phyloP scores from a whole-genome alignment of 2,888 invertebrate genomes.

The Athripsodes cinereus region DNA sequence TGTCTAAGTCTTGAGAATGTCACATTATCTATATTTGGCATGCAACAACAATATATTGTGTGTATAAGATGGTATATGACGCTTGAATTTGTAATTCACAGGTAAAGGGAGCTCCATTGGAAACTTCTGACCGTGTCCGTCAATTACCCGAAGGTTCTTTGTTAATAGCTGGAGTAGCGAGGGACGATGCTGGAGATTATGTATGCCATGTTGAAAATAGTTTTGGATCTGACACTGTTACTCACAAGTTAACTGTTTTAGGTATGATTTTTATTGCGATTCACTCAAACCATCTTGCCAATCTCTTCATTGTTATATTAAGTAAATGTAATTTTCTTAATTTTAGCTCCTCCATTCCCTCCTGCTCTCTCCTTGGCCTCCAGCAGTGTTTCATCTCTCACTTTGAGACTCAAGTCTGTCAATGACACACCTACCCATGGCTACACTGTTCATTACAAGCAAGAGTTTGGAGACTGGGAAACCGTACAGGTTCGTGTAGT shows the following conservation, averaged over 20 bases:
- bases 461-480: conserved; percentile 93
- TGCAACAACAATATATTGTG: too few species aligned
- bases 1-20: too few species aligned
- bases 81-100: too few species aligned
- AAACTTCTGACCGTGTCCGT: conserved; percentile 74
- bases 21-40: too few species aligned
- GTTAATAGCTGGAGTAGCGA: conserved; percentile 81
- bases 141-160: conserved; percentile 86
- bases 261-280: conserved; percentile 41
- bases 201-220: conserved; percentile 90
- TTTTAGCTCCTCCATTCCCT: conserved; percentile 47
- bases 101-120: conserved; percentile 73
- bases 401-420: conserved; percentile 43
- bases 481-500: conserved; percentile 64
- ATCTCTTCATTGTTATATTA: neutral
- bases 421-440: conserved; percentile 88
- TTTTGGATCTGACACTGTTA: conserved; percentile 88
- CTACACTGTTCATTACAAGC: conserved; percentile 87
- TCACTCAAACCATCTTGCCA: too few species aligned
- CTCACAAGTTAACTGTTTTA: conserved; percentile 81
- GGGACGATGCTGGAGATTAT: conserved; percentile 90
- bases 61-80: too few species aligned
- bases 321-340: conserved; percentile 1
- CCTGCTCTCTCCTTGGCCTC: conserved; percentile 47
- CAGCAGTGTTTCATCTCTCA: conserved; percentile 48